A percentile compares a stretch with the other conserved stretches of the same genome.
Conservation (phyloP, 2,797 vertebrate species). For the Characodon lateralis region DNA sequence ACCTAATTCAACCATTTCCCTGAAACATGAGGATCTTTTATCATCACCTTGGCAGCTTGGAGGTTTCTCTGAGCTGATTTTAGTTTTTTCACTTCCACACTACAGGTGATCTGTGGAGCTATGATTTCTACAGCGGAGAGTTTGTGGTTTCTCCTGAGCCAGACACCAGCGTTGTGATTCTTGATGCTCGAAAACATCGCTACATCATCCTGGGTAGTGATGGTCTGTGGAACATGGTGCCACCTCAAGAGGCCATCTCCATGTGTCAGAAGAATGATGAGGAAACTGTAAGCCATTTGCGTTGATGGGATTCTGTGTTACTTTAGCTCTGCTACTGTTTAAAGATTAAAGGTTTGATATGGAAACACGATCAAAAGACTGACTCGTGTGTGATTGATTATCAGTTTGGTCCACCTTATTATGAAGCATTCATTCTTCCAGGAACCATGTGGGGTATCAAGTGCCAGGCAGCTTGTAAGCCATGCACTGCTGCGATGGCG, state of each 20-base stretch:
- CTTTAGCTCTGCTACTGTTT: not conserved
- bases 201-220: constrained; percentile 94
- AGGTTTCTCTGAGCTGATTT: not conserved
- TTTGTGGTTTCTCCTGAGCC: constrained; percentile 97
- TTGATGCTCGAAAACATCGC: constrained; percentile 90
- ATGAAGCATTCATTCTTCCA: constrained; percentile 43
- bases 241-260: constrained; percentile 91
- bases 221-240: constrained; percentile 98
- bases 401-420: not conserved
- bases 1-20: not conserved
- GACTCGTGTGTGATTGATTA: not conserved
- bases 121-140: constrained; percentile 96
- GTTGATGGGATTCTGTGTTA: not conserved
- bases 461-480: constrained; percentile 91
- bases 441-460: constrained; percentile 87
- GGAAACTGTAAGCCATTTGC: constrained; percentile 79
- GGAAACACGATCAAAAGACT: not conserved
- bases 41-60: not conserved
- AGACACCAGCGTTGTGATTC: constrained; percentile 91
- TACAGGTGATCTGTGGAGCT: constrained; percentile 93
- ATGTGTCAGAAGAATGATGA: constrained; percentile 95
- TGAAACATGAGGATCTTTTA: not conserved
- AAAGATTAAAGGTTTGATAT: not conserved
- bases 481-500: constrained; percentile 92
- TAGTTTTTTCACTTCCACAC: not conserved